Evolutionary conservation across 2,113 vertebrate genomes (phyloP).

Genomic region (Eleginops maclovinus): DNA sequence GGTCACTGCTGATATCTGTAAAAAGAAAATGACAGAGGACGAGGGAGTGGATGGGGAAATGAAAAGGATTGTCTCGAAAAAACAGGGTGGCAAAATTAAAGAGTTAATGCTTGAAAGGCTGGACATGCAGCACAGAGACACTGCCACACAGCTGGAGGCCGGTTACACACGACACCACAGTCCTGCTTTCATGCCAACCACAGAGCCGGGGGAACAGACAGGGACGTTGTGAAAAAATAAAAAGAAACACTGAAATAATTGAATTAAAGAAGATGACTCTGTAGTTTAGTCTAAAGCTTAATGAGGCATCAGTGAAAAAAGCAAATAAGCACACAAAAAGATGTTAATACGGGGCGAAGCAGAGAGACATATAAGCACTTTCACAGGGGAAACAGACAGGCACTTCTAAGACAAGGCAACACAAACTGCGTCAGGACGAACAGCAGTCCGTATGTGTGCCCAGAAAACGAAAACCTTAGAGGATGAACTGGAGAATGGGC

Average conservation of each 20-base stretch:
- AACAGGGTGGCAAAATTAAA: conserved; percentile 42
- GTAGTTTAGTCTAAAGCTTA: conserved; percentile 17
- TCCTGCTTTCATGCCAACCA: conserved; percentile 35
- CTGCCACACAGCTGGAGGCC: conserved; percentile 35
- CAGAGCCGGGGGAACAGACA: conserved; percentile 1
- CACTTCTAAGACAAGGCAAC: conserved; percentile 47
- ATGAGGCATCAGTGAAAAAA: conserved; percentile 31
- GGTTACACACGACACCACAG: conserved; percentile 49
- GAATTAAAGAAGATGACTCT: conserved; percentile 21
- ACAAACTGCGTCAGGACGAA: conserved; percentile 55
- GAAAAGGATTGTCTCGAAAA: conserved; percentile 14
- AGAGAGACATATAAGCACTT: conserved; percentile 51
- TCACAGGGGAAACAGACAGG: conserved; percentile 49
- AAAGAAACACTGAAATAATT: conserved; percentile 10
- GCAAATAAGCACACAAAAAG: conserved; percentile 42
- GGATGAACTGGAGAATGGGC: conserved; percentile 60
- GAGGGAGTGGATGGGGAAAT: conserved; percentile 36
- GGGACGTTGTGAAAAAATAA: not conserved
- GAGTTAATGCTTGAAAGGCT: conserved; percentile 50
- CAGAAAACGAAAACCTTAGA: conserved; percentile 42
- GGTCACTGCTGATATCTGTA: conserved; percentile 74
- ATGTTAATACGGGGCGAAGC: conserved; percentile 53
- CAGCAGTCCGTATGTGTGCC: conserved; percentile 56
- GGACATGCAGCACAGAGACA: conserved; percentile 67
- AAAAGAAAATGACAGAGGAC: conserved; percentile 55